A percentile compares a stretch with the other conserved stretches of the same genome.
Conservation (phyloP, 1,140 invertebrate genomes). For the Papilio glaucus region DNA sequence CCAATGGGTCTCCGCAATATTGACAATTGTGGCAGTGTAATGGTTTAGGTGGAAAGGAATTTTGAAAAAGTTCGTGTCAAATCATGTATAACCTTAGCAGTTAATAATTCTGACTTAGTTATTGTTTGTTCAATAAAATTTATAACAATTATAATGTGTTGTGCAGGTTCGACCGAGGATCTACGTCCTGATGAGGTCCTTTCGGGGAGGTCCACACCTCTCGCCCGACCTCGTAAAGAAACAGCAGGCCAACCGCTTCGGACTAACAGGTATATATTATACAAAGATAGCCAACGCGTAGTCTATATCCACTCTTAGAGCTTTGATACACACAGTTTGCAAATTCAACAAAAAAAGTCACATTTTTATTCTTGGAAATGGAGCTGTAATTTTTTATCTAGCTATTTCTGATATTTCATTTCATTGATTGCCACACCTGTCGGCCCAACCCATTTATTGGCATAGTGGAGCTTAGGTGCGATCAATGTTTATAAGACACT, state of each 20-base stretch:
- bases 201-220: conserved; percentile 80
- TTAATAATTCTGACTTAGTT: too few relatives aligned
- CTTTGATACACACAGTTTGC: background rate
- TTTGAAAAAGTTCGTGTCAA: too few relatives aligned
- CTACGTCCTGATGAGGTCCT: conserved; percentile 72
- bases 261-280: conserved; percentile 71
- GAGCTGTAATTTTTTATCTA: background rate
- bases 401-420: background rate
- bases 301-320: background rate
- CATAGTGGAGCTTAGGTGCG: background rate
- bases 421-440: background rate
- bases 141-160: background rate
- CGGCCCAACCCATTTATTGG: background rate
- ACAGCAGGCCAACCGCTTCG: conserved; percentile 74
- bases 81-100: too few relatives aligned
- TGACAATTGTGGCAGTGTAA: too few relatives aligned
- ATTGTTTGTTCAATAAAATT: too few relatives aligned
- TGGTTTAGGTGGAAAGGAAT: too few relatives aligned
- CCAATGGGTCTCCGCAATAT: too few relatives aligned
- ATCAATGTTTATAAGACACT: background rate
- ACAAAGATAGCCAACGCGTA: background rate
- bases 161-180: conserved; percentile 77
- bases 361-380: background rate
- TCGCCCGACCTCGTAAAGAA: conserved; percentile 80
- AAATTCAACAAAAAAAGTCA: background rate